phyloP scores from a whole-genome alignment of 1,140 invertebrate species.

The Brachionus plicatilis region DNA sequence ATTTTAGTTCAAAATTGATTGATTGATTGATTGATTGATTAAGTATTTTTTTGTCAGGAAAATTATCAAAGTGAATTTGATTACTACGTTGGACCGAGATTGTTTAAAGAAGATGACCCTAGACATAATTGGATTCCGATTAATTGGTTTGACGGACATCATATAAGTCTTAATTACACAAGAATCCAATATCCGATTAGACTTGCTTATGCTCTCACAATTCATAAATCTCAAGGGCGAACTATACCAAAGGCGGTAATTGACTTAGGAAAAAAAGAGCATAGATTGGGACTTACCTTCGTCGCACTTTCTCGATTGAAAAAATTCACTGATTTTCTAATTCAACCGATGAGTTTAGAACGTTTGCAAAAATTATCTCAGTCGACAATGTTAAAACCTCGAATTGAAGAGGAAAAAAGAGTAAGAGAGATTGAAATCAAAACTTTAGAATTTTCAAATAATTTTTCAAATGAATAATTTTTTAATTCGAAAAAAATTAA shows the following conservation, averaged over 20 bases:
- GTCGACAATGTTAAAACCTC: not conserved
- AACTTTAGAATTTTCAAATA: not conserved
- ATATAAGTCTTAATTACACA: constrained; percentile 43
- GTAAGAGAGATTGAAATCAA: not conserved
- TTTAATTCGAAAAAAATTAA: not conserved
- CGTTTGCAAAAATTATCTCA: not conserved
- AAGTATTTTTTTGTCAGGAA: not conserved
- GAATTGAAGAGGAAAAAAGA: not conserved
- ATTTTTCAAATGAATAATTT: not conserved
- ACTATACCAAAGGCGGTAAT: constrained; percentile 42
- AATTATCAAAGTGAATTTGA: constrained; percentile 2
- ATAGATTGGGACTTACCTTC: not conserved
- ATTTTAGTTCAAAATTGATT: not conserved
- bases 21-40: too few relatives aligned
- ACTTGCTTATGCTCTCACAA: constrained; percentile 58
- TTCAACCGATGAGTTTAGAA: not conserved
- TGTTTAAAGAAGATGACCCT: not conserved
- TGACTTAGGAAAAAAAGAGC: not conserved
- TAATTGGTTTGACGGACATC: not conserved
- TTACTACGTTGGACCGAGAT: not conserved
- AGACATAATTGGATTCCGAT: not conserved
- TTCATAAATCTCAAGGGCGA: constrained; percentile 61
- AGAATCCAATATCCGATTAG: constrained; percentile 58
- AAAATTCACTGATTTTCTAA: not conserved
- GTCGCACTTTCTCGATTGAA: not conserved